Conservation (phyloP, 2,888 invertebrate species). For the Leptarthrus brevirostris region DNA sequence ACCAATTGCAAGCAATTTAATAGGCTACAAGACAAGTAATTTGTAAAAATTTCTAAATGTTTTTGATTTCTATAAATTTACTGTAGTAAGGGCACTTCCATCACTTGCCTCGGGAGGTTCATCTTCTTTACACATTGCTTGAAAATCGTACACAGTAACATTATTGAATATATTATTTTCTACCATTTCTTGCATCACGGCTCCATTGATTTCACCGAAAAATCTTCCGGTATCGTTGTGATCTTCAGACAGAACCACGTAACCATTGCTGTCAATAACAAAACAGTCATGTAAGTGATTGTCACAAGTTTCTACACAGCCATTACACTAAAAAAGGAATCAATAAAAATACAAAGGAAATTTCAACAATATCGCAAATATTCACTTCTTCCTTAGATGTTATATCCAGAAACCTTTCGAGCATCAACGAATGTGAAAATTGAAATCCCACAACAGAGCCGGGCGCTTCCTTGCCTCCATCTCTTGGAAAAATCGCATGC, state of each 20-base stretch:
- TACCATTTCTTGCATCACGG: slow-evolving; percentile 81
- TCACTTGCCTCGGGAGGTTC: slow-evolving; percentile 61
- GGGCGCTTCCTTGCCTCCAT: slow-evolving; percentile 81
- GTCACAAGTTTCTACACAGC: slow-evolving; percentile 71
- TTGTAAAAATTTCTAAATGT: not conserved
- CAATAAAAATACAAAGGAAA: not conserved
- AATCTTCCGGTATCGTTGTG: slow-evolving; percentile 81
- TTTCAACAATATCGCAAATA: not conserved
- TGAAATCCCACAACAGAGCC: slow-evolving; percentile 92
- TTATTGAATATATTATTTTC: slow-evolving; percentile 77
- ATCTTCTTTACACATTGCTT: slow-evolving; percentile 77
- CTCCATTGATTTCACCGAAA: slow-evolving; percentile 84
- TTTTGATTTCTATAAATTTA: slow-evolving; percentile 55
- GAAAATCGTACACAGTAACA: slow-evolving; percentile 86
- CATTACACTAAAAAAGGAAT: slow-evolving; percentile 64
- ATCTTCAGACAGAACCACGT: slow-evolving; percentile 77
- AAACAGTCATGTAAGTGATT: slow-evolving; percentile 81
- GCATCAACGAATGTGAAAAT: slow-evolving; percentile 78
- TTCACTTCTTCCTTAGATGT: slow-evolving; percentile 69
- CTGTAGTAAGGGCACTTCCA: slow-evolving; percentile 60
- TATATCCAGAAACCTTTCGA: slow-evolving; percentile 77
- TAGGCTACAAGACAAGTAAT: slow-evolving; percentile 64
- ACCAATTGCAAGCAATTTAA: slow-evolving; percentile 62
- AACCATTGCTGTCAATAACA: slow-evolving; percentile 92
- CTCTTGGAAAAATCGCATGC: slow-evolving; percentile 84